A percentile compares a stretch with the other conserved stretches of the same genome.
These are phyloP conservation scores for Zaprionus ornatus DNA, from an alignment of 1,140 invertebrate species.

Conservation along the genomic window DNA sequence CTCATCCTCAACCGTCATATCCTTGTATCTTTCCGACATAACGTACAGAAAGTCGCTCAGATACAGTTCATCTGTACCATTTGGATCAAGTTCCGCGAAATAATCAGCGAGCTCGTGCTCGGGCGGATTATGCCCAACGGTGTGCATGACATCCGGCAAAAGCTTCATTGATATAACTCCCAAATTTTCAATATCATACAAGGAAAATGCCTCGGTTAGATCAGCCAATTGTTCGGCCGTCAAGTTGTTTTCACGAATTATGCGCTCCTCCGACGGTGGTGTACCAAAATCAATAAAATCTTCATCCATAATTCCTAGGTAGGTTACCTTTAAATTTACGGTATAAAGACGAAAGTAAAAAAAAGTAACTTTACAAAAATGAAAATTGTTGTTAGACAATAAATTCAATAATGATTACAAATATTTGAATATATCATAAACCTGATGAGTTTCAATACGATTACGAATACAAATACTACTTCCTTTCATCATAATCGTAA, in stretches of 20 bases:
- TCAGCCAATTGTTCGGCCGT: constrained; percentile 47
- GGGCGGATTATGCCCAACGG: constrained; percentile 53
- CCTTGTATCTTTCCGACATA: constrained; percentile 51
- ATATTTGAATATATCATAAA: not conserved
- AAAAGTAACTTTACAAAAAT: not conserved
- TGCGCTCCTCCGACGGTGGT: constrained; percentile 58
- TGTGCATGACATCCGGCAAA: constrained; percentile 38
- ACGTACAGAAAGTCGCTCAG: constrained; percentile 60
- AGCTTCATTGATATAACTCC: constrained; percentile 53
- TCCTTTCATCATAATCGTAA: not conserved
- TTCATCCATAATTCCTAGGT: constrained; percentile 51
- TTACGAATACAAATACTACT: not conserved
- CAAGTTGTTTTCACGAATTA: constrained; percentile 38
- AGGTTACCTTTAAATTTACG: not conserved
- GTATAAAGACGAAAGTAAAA: not conserved
- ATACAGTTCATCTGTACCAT: constrained; percentile 49
- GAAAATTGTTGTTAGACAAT: not conserved
- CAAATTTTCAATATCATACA: constrained; percentile 36
- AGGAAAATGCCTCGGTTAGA: constrained; percentile 43
- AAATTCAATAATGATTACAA: not conserved
- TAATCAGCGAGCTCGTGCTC: constrained; percentile 54
- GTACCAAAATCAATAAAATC: constrained; percentile 50
- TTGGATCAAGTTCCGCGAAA: constrained; percentile 57
- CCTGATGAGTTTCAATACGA: not conserved
- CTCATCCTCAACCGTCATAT: constrained; percentile 52